phyloP scores from a whole-genome alignment of 1,140 invertebrate genomes.

The Lycorma delicatula region DNA sequence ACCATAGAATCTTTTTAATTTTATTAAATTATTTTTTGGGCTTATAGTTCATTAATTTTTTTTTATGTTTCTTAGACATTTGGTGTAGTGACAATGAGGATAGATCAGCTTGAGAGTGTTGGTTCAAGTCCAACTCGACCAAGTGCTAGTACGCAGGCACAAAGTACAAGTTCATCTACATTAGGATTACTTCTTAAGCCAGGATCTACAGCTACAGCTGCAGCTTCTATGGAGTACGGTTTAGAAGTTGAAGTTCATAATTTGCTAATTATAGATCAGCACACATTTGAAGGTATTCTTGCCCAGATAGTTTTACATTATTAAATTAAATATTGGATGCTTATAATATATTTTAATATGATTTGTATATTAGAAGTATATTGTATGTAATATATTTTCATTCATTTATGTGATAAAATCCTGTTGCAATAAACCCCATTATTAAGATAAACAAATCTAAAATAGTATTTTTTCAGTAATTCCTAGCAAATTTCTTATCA shows the following conservation, averaged over 20 bases:
- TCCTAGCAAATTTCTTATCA: too few species aligned
- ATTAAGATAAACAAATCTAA: too few species aligned
- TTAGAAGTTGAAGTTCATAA: constrained; percentile 89
- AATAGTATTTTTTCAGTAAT: too few species aligned
- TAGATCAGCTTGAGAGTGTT: constrained; percentile 70
- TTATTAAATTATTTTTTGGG: too few species aligned
- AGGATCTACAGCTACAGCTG: constrained; percentile 35
- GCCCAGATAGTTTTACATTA: not conserved
- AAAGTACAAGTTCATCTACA: constrained; percentile 43
- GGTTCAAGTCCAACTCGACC: constrained; percentile 57
- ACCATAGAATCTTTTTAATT: too few species aligned
- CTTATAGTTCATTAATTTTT: too few species aligned
- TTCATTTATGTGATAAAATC: too few species aligned
- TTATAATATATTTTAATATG: not conserved
- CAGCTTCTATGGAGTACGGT: constrained; percentile 46
- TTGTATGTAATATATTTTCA: too few species aligned
- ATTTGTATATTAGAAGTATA: too few species aligned
- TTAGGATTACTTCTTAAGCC: constrained; percentile 38
- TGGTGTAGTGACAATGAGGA: constrained; percentile 82
- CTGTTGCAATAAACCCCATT: too few species aligned
- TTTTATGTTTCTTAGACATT: constrained; percentile 69
- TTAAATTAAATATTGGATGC: constrained; percentile 19
- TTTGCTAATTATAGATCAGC: constrained; percentile 88
- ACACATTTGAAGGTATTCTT: constrained; percentile 77
- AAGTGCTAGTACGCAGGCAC: constrained; percentile 70